phyloP scores from a whole-genome alignment of 2,888 invertebrate species.

The Drosophila meridionalis region DNA sequence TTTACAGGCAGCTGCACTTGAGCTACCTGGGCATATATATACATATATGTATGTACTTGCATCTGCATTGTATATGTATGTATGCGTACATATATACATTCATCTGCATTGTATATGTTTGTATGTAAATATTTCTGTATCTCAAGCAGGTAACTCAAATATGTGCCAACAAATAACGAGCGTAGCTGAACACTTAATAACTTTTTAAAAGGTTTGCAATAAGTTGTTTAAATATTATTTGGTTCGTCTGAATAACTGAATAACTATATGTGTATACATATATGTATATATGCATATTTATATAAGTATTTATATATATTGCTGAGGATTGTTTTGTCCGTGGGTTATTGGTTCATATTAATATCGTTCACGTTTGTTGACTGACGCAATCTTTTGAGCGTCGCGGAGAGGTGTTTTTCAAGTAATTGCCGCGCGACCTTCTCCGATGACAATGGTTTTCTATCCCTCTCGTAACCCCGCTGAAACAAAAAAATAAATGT shows the following conservation, averaged over 20 bases:
- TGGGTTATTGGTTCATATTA: constrained; percentile 53
- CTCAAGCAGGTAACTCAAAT: constrained; percentile 45
- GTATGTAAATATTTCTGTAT: constrained; percentile 17
- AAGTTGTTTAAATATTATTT: constrained; percentile 72
- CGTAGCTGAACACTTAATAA: constrained; percentile 55
- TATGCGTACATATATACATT: neutral
- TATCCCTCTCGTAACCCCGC: constrained; percentile 21
- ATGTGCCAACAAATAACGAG: constrained; percentile 44
- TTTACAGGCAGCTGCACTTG: constrained; percentile 17
- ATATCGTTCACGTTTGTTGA: constrained; percentile 53
- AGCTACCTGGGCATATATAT: constrained; percentile 19
- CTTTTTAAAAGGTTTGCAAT: constrained; percentile 70
- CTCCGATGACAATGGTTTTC: constrained; percentile 71
- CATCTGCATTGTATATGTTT: constrained; percentile 2
- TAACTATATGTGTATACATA: neutral
- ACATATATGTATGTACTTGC: neutral
- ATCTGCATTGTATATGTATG: neutral
- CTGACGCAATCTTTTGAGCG: constrained; percentile 66
- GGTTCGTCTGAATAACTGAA: constrained; percentile 24
- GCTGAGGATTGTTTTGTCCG: constrained; percentile 22
- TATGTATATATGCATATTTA: constrained; percentile 9
- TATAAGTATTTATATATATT: constrained; percentile 2
- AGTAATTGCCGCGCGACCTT: constrained; percentile 69
- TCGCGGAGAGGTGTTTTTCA: constrained; percentile 53
- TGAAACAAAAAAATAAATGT: constrained; percentile 9